Percentiles rank a stretch among this genome's conserved stretches.
phyloP scores from a whole-genome alignment of 2,797 vertebrate species.

The Sphaeramia orbicularis region DNA sequence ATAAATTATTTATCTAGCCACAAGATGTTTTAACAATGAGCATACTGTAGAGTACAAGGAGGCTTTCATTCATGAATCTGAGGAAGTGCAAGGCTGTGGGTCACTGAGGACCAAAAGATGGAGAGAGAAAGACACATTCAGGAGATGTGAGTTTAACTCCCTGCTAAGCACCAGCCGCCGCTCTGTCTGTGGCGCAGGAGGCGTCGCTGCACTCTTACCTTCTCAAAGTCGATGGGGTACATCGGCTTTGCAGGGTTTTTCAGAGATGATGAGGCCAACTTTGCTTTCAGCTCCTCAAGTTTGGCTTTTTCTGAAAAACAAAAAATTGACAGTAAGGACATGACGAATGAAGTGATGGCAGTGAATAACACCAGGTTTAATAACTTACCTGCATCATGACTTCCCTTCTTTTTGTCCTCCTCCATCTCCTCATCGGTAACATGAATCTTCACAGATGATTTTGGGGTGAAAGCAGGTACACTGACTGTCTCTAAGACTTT shows the following conservation, averaged over 20 bases:
- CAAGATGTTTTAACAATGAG: slow-evolving; percentile 16
- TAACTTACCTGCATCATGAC: slow-evolving; percentile 77
- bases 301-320: slow-evolving; percentile 66
- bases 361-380: neutral
- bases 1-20: slow-evolving; percentile 24
- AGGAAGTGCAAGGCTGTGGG: slow-evolving; percentile 48
- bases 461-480: slow-evolving; percentile 72
- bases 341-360: slow-evolving; percentile 1
- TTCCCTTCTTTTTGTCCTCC: slow-evolving; percentile 42
- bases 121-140: slow-evolving; percentile 33
- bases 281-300: slow-evolving; percentile 74
- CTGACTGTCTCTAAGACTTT: slow-evolving; percentile 60
- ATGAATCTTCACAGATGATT: slow-evolving; percentile 75
- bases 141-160: slow-evolving; percentile 50
- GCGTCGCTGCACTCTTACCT: slow-evolving; percentile 81
- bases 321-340: slow-evolving; percentile 24
- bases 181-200: slow-evolving; percentile 62
- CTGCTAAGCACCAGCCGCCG: slow-evolving; percentile 57
- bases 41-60: slow-evolving; percentile 44
- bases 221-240: slow-evolving; percentile 89
- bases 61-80: slow-evolving; percentile 51
- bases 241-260: slow-evolving; percentile 67
- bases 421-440: slow-evolving; percentile 78
- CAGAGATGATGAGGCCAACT: slow-evolving; percentile 61
- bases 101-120: slow-evolving; percentile 56